These are phyloP conservation scores for Fringilla coelebs DNA, from an alignment of 2,797 vertebrate genomes.

Conservation along the genomic window DNA sequence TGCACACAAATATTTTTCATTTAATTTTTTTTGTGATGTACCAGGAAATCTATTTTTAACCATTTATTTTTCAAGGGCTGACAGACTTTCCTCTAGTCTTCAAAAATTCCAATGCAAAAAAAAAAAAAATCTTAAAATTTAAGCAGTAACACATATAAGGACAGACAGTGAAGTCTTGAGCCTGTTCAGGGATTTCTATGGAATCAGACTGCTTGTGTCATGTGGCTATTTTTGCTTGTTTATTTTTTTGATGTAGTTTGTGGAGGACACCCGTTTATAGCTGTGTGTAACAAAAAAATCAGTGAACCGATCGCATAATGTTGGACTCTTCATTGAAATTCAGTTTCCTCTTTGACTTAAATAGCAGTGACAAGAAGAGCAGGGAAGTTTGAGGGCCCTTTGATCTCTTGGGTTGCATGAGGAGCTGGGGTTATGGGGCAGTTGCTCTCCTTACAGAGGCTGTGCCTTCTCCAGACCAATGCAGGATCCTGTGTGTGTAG, in stretches of 20 bases:
- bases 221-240: background rate
- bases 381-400: background rate
- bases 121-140: background rate
- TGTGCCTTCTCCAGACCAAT: background rate
- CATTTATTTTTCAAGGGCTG: background rate
- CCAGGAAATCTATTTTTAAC: background rate
- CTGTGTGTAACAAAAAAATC: background rate
- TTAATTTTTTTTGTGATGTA: background rate
- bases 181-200: background rate
- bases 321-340: background rate
- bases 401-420: background rate
- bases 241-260: slow-evolving; percentile 7
- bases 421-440: background rate
- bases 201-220: background rate
- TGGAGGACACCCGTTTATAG: background rate
- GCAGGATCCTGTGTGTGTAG: background rate
- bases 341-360: background rate
- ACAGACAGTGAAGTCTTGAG: background rate
- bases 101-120: background rate
- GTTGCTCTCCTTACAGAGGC: background rate
- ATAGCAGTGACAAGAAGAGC: background rate
- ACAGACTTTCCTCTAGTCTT: background rate
- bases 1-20: background rate
- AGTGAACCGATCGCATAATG: background rate
- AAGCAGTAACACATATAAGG: background rate